Conservation (phyloP, 2,797 vertebrate species). For the Todus mexicanus region DNA sequence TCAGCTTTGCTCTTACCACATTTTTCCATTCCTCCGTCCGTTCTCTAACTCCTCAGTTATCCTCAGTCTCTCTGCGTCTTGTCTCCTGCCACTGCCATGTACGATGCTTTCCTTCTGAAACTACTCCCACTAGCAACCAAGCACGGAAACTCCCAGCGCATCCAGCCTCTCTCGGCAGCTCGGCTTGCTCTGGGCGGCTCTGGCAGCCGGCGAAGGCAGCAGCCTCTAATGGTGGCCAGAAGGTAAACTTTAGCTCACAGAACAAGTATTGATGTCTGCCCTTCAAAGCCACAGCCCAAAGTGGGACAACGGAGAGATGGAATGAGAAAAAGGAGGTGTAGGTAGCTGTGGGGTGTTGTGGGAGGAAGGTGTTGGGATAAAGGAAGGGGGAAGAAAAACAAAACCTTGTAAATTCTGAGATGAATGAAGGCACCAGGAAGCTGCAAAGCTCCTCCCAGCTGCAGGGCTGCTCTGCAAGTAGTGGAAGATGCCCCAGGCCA, state of each 20-base stretch:
- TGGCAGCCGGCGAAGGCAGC: not conserved
- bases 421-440: conserved; percentile 32
- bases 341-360: conserved; percentile 17
- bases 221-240: conserved; percentile 26
- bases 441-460: conserved; percentile 51
- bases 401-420: not conserved
- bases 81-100: conserved; percentile 4
- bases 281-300: not conserved
- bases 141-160: not conserved
- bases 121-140: not conserved
- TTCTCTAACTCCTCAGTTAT: not conserved
- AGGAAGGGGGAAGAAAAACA: conserved; percentile 30
- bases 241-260: not conserved
- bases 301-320: not conserved
- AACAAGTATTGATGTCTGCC: not conserved
- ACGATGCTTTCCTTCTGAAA: not conserved
- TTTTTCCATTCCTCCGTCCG: conserved; percentile 22
- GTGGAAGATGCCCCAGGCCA: not conserved
- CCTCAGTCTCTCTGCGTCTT: conserved; percentile 3
- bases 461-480: conserved; percentile 43
- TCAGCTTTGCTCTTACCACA: not conserved
- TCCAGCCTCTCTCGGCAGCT: not conserved
- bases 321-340: not conserved
- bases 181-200: not conserved
- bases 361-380: not conserved